Evolutionary conservation across 1,140 invertebrate species (phyloP).

Genomic region (Lysiphlebus fabarum): DNA sequence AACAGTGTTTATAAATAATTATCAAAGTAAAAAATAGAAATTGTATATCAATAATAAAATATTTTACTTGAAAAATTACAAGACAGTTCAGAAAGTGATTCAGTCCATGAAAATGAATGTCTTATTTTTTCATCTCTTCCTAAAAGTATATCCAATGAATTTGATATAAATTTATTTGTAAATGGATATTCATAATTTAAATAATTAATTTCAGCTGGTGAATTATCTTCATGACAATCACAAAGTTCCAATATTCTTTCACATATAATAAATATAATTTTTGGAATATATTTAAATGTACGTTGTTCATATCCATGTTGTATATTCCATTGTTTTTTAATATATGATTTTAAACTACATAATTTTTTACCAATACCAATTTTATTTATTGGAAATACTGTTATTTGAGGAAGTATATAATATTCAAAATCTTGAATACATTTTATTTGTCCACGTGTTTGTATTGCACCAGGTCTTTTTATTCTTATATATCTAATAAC

Average conservation of each 20-base stretch:
- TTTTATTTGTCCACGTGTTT: constrained; percentile 77
- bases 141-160: constrained; percentile 40
- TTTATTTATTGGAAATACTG: constrained; percentile 65
- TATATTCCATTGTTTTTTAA: constrained; percentile 71
- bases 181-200: constrained; percentile 45
- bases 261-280: constrained; percentile 75
- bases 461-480: constrained; percentile 75
- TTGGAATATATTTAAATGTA: constrained; percentile 74
- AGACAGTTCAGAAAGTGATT: constrained; percentile 44
- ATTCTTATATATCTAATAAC: constrained; percentile 79
- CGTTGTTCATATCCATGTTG: constrained; percentile 80
- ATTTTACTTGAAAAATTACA: constrained; percentile 30
- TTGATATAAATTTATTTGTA: constrained; percentile 50
- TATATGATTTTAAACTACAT: constrained; percentile 67
- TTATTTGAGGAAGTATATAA: constrained; percentile 75
- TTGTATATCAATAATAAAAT: no score
- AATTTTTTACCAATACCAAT: constrained; percentile 58
- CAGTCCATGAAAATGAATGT: constrained; percentile 47
- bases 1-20: constrained; percentile 7
- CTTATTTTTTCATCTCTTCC: constrained; percentile 33
- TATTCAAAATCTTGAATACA: constrained; percentile 80
- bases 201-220: constrained; percentile 48
- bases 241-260: constrained; percentile 72
- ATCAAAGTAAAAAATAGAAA: constrained; percentile 38
- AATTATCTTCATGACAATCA: constrained; percentile 58